Percentiles rank a stretch among this genome's conserved stretches.
Conservation (phyloP, 2,888 invertebrate genomes). For the Eilema griseolum region DNA sequence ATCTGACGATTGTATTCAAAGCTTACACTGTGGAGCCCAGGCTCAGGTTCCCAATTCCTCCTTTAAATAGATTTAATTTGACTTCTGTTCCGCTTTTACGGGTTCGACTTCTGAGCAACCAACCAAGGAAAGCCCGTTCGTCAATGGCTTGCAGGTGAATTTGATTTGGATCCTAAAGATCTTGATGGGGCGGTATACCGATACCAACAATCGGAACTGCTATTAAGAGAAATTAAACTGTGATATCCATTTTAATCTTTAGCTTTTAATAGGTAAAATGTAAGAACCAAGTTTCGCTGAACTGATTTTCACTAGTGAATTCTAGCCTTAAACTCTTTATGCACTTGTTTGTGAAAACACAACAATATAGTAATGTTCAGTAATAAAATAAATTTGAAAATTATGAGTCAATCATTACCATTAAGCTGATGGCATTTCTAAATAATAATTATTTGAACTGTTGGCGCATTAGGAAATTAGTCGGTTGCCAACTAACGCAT, state of each 20-base stretch:
- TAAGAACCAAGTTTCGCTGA: background rate
- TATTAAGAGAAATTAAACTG: background rate
- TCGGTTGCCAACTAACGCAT: background rate
- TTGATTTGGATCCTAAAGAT: background rate
- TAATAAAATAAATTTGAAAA: background rate
- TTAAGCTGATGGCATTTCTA: background rate
- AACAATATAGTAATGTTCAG: background rate
- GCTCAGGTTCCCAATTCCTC: too few species aligned
- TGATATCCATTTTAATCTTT: background rate
- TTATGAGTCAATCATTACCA: constrained; percentile 1
- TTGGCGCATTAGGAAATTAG: constrained; percentile 4
- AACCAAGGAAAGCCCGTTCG: background rate
- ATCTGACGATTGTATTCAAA: too few species aligned
- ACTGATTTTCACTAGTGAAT: background rate
- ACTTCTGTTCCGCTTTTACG: too few species aligned
- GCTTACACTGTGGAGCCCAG: too few species aligned
- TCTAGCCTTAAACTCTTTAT: background rate
- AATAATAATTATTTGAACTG: background rate
- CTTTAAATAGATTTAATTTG: too few species aligned
- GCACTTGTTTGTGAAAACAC: background rate
- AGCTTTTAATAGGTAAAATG: background rate
- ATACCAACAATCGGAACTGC: background rate
- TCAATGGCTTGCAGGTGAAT: too few species aligned
- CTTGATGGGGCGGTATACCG: background rate
- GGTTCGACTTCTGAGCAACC: too few species aligned